These are phyloP conservation scores for Leptoteleia sp. DNA, from an alignment of 1,140 invertebrate species.

Conservation along the genomic window DNA sequence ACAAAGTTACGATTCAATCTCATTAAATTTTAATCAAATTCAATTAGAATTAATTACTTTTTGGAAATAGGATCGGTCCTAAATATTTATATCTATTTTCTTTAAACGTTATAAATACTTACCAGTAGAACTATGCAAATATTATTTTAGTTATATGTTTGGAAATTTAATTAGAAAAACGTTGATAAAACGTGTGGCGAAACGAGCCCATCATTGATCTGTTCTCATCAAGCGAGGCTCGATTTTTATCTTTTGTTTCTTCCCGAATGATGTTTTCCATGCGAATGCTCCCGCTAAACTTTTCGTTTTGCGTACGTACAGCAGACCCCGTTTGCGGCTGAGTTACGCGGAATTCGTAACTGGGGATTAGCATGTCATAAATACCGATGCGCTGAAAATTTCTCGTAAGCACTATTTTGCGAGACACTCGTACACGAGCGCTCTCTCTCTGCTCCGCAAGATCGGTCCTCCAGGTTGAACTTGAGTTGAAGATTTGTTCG, in stretches of 20 bases:
- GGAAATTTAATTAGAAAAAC: too few relatives aligned
- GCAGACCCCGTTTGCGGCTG: slow-evolving; percentile 68
- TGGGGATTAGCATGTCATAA: slow-evolving; percentile 80
- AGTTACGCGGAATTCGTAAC: slow-evolving; percentile 78
- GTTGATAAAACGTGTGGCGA: too few relatives aligned
- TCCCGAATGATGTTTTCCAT: slow-evolving; percentile 69
- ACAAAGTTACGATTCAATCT: too few relatives aligned
- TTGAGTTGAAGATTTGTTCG: too few relatives aligned
- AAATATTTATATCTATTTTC: too few relatives aligned
- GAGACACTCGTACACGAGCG: slow-evolving; percentile 10
- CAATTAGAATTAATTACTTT: too few relatives aligned
- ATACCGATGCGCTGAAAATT: slow-evolving; percentile 73
- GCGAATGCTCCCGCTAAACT: slow-evolving; percentile 67
- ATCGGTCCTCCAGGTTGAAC: too few relatives aligned
- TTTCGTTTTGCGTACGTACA: slow-evolving; percentile 61
- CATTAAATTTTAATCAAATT: too few relatives aligned
- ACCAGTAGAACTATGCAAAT: too few relatives aligned
- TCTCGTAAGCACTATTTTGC: slow-evolving; percentile 39
- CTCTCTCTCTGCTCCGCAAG: not conserved
- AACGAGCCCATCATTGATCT: slow-evolving; percentile 54
- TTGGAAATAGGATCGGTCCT: too few relatives aligned
- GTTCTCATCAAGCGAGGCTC: slow-evolving; percentile 57
- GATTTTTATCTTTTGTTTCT: slow-evolving; percentile 46
- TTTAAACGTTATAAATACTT: too few relatives aligned
- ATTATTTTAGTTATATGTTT: too few relatives aligned